phyloP scores from a whole-genome alignment of 2,113 vertebrate genomes.

The Forbesichthys papilliferus region DNA sequence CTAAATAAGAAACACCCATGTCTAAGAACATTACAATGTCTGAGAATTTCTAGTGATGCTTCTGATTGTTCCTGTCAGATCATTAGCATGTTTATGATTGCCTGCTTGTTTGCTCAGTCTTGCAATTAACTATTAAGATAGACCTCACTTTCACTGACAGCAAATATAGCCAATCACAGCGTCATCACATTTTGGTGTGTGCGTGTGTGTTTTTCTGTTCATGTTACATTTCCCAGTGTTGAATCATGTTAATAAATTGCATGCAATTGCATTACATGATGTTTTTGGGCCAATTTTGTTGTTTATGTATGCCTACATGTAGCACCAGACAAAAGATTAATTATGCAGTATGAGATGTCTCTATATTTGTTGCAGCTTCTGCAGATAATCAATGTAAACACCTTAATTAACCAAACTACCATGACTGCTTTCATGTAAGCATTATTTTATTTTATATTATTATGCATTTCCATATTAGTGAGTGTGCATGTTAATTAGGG shows the following conservation, averaged over 20 bases:
- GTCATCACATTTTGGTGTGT: too few relatives aligned
- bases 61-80: conserved; percentile 16
- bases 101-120: conserved; percentile 37
- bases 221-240: conserved; percentile 58
- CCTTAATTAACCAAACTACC: conserved; percentile 32
- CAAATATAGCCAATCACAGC: conserved; percentile 18
- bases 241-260: conserved; percentile 65
- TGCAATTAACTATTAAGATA: conserved; percentile 17
- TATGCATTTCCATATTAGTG: too few relatives aligned
- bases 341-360: neutral
- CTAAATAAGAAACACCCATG: neutral
- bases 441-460: neutral
- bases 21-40: conserved; percentile 7
- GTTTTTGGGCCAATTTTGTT: conserved; percentile 24
- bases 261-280: conserved; percentile 53
- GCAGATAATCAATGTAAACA: conserved; percentile 29
- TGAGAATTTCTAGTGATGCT: too few relatives aligned
- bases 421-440: conserved; percentile 7
- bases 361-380: neutral
- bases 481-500: neutral
- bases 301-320: conserved; percentile 18
- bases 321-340: conserved; percentile 33
- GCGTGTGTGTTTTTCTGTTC: neutral
- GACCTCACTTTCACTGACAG: too few relatives aligned
- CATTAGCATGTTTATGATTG: conserved; percentile 17